Percentiles rank a stretch among this genome's conserved stretches.
These are phyloP conservation scores for Eupithecia centaureata DNA, from an alignment of 2,888 invertebrate genomes.

Conservation along the genomic window DNA sequence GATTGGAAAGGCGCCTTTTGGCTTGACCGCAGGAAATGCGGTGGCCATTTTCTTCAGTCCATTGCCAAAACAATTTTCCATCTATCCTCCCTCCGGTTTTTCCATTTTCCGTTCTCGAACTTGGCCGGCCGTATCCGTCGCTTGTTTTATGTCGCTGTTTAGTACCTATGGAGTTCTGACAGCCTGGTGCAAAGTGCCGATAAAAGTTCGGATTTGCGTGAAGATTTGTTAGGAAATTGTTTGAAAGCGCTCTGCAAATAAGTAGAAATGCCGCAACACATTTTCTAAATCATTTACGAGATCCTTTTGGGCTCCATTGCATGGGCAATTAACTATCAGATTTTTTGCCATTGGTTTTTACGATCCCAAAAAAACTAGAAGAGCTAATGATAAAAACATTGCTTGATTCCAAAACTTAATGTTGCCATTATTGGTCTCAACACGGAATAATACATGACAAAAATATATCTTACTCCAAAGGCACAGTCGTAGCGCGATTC, in stretches of 20 bases:
- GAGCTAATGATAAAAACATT: no score
- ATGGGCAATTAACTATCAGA: no score
- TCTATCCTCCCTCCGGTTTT: constrained; percentile 70
- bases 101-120: constrained; percentile 74
- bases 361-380: no score
- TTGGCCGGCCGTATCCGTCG: constrained; percentile 59
- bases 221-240: constrained; percentile 31
- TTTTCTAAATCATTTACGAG: constrained; percentile 4
- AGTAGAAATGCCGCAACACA: not conserved
- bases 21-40: constrained; percentile 63
- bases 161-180: constrained; percentile 46
- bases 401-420: not conserved
- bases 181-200: constrained; percentile 38
- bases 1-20: constrained; percentile 68
- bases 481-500: constrained; percentile 29
- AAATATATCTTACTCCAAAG: constrained; percentile 11
- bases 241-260: constrained; percentile 8
- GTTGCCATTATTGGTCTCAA: not conserved
- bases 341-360: not conserved
- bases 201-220: constrained; percentile 29
- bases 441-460: not conserved
- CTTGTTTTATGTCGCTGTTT: constrained; percentile 60
- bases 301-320: not conserved
- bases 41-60: constrained; percentile 81
- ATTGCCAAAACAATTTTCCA: constrained; percentile 79